Evolutionary conservation across 1,140 invertebrate genomes (phyloP).

Genomic region (Drosophila tropicalis): DNA sequence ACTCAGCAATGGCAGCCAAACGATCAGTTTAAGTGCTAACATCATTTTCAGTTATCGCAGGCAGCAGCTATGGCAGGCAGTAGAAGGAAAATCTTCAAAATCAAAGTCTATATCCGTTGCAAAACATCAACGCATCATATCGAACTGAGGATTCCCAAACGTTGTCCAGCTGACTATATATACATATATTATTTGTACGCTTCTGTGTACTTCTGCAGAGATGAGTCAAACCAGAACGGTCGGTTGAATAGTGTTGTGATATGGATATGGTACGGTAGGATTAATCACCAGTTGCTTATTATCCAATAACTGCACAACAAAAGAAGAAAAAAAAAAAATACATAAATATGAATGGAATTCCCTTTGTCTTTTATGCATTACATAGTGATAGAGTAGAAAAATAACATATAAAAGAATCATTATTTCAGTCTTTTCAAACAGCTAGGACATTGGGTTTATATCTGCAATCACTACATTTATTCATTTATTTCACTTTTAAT

Average conservation of each 20-base stretch:
- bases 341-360: neutral
- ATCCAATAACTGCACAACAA: slow-evolving; percentile 12
- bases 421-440: no score
- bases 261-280: neutral
- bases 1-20: slow-evolving; percentile 34
- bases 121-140: slow-evolving; percentile 43
- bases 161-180: neutral
- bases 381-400: neutral
- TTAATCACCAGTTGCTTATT: slow-evolving; percentile 14
- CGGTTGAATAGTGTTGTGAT: neutral
- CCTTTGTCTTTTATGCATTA: neutral
- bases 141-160: slow-evolving; percentile 19
- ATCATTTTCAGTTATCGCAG: neutral
- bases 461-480: no score
- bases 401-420: no score
- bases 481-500: no score
- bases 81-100: neutral
- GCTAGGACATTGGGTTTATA: no score
- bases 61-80: slow-evolving; percentile 10
- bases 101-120: slow-evolving; percentile 24
- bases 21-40: slow-evolving; percentile 17
- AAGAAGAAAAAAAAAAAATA: neutral
- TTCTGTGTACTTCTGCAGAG: neutral
- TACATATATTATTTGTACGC: neutral
- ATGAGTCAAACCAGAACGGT: slow-evolving; percentile 8